Percentiles rank a stretch among this genome's conserved stretches.
phyloP scores from a whole-genome alignment of 2,797 vertebrate species.

The Hoplostethus mediterraneus region DNA sequence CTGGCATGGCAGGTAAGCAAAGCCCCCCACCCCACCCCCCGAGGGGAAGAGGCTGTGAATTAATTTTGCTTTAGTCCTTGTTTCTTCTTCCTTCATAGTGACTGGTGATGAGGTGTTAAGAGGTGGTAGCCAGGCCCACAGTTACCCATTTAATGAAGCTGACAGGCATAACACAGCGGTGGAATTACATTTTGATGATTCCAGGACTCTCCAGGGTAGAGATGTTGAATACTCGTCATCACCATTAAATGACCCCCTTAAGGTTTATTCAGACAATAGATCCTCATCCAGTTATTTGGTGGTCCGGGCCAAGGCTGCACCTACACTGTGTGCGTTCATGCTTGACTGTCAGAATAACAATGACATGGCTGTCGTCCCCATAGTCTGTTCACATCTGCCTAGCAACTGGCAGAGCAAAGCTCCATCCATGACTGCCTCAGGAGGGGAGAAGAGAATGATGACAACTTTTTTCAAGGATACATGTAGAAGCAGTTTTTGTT shows the following conservation, averaged over 20 bases:
- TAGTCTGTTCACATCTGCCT: neutral
- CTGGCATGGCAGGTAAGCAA: constrained; percentile 49
- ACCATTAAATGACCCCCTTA: constrained; percentile 17
- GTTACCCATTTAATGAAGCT: constrained; percentile 32
- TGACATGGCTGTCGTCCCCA: neutral
- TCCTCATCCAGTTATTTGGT: constrained; percentile 19
- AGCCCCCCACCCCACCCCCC: neutral
- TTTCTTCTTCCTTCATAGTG: constrained; percentile 20
- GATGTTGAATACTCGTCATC: neutral
- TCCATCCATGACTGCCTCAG: neutral
- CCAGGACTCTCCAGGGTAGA: neutral
- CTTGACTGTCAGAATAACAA: constrained; percentile 29
- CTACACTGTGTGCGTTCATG: constrained; percentile 2
- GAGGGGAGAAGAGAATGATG: no score
- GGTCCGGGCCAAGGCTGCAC: neutral
- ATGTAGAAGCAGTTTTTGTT: no score
- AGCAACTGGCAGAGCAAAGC: constrained; percentile 14
- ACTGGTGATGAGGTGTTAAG: constrained; percentile 21
- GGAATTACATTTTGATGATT: constrained; percentile 21
- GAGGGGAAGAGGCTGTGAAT: constrained; percentile 33
- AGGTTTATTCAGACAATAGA: constrained; percentile 14
- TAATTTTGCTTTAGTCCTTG: constrained; percentile 49
- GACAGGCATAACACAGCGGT: constrained; percentile 1
- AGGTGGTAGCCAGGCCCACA: neutral
- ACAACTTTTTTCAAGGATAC: no score